Percentiles rank a stretch among this genome's conserved stretches.
These are phyloP conservation scores for Platycheirus rosarum DNA, from an alignment of 2,888 invertebrate species.

Conservation along the genomic window DNA sequence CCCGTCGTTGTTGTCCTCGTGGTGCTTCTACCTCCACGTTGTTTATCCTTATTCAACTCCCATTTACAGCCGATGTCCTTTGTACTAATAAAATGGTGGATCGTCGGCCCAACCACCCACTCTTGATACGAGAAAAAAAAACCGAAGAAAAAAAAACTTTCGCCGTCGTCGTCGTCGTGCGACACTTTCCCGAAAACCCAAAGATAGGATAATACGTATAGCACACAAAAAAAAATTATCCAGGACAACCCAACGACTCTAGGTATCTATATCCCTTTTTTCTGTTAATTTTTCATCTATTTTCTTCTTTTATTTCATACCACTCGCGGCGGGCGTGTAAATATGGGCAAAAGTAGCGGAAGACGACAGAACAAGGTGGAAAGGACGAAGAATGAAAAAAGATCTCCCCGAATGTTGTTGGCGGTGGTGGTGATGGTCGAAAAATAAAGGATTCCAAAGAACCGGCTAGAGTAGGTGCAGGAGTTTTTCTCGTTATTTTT, in stretches of 20 bases:
- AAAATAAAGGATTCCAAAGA: constrained; percentile 62
- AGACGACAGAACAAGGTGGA: constrained; percentile 33
- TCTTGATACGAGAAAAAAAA: constrained; percentile 28
- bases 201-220: constrained; percentile 66
- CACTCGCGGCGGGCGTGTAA: constrained; percentile 72
- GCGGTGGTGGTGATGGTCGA: constrained; percentile 69
- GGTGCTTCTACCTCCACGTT: constrained; percentile 41
- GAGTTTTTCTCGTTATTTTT: constrained; percentile 50
- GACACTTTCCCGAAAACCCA: constrained; percentile 73
- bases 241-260: constrained; percentile 65
- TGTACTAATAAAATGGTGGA: constrained; percentile 64
- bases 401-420: constrained; percentile 70
- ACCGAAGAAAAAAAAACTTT: constrained; percentile 52
- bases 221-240: constrained; percentile 59
- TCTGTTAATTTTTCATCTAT: constrained; percentile 47
- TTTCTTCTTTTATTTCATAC: constrained; percentile 53
- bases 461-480: constrained; percentile 63
- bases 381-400: constrained; percentile 63
- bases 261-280: constrained; percentile 62
- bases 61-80: constrained; percentile 69
- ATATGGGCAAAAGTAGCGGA: constrained; percentile 59
- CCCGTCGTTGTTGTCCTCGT: constrained; percentile 51
- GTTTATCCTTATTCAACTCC: constrained; percentile 42
- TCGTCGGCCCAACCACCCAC: constrained; percentile 43
- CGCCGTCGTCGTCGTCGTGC: constrained; percentile 68